phyloP scores from a whole-genome alignment of 2,888 invertebrate species.

The Campoplex capitator region DNA sequence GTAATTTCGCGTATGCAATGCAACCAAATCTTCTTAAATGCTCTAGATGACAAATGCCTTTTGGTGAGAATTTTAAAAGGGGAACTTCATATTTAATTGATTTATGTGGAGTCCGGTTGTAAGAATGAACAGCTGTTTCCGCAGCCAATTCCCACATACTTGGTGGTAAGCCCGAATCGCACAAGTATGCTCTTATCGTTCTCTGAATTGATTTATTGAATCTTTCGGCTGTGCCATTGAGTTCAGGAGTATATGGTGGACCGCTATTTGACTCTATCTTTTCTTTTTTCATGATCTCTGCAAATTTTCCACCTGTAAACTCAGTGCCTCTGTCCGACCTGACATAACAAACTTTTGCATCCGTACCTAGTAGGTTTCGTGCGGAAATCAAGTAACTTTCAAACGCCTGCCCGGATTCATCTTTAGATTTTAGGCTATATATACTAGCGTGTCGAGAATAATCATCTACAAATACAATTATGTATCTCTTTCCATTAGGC shows the following conservation, averaged over 20 bases:
- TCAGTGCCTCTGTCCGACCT: constrained; percentile 66
- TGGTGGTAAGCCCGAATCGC: constrained; percentile 63
- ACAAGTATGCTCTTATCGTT: constrained; percentile 64
- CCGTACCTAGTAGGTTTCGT: constrained; percentile 69
- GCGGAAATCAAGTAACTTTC: constrained; percentile 68
- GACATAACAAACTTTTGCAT: constrained; percentile 65
- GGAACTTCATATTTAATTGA: constrained; percentile 63
- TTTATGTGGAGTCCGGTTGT: constrained; percentile 69
- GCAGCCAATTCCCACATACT: constrained; percentile 70
- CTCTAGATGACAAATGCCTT: constrained; percentile 53
- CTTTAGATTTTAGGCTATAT: constrained; percentile 70
- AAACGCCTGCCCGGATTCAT: constrained; percentile 69
- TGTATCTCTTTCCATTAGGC: constrained; percentile 32
- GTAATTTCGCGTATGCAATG: constrained; percentile 61
- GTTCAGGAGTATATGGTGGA: constrained; percentile 65
- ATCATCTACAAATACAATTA: constrained; percentile 57
- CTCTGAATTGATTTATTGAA: constrained; percentile 64
- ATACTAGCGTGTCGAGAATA: constrained; percentile 67
- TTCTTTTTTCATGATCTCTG: constrained; percentile 53
- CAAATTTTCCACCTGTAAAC: constrained; percentile 60
- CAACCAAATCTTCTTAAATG: constrained; percentile 65
- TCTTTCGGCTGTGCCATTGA: constrained; percentile 68
- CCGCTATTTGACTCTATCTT: constrained; percentile 53
- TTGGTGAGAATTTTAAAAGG: constrained; percentile 59
- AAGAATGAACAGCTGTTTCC: constrained; percentile 66